These are phyloP conservation scores for Hartigia nigra DNA, from an alignment of 2,888 invertebrate genomes.

Conservation along the genomic window DNA sequence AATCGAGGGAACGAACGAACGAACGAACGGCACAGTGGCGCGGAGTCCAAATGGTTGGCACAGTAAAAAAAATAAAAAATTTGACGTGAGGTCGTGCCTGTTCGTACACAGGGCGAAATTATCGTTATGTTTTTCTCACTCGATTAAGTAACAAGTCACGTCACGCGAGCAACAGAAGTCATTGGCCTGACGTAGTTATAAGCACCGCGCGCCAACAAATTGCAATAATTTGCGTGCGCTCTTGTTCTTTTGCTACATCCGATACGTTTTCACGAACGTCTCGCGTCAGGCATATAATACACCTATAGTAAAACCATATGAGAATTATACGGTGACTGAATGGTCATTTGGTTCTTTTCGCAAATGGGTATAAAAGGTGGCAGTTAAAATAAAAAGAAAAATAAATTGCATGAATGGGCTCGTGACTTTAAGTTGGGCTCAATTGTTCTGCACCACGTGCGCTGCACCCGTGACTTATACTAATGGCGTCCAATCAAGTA, in stretches of 20 bases:
- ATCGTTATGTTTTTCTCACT: not conserved
- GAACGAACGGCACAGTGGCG: not conserved
- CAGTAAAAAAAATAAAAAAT: not conserved
- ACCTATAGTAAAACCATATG: not conserved
- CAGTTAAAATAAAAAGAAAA: not conserved
- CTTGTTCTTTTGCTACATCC: not conserved
- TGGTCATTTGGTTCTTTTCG: not conserved
- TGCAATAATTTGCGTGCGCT: conserved; percentile 10
- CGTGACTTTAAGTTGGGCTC: conserved; percentile 10
- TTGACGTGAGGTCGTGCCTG: not conserved
- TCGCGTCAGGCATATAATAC: not conserved
- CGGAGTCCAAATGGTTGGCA: not conserved
- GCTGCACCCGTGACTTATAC: conserved; percentile 17
- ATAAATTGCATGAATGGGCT: not conserved
- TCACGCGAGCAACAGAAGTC: conserved; percentile 3
- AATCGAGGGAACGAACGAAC: not conserved
- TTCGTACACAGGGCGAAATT: not conserved
- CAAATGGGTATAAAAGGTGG: not conserved
- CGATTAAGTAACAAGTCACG: conserved; percentile 1
- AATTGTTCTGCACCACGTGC: conserved; percentile 29
- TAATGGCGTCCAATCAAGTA: conserved; percentile 26
- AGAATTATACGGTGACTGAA: not conserved
- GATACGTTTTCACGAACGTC: not conserved
- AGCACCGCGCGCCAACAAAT: conserved; percentile 1
- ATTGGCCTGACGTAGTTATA: not conserved